These are phyloP conservation scores for Phalacrocorax carbo DNA, from an alignment of 2,113 vertebrate genomes.

Conservation along the genomic window DNA sequence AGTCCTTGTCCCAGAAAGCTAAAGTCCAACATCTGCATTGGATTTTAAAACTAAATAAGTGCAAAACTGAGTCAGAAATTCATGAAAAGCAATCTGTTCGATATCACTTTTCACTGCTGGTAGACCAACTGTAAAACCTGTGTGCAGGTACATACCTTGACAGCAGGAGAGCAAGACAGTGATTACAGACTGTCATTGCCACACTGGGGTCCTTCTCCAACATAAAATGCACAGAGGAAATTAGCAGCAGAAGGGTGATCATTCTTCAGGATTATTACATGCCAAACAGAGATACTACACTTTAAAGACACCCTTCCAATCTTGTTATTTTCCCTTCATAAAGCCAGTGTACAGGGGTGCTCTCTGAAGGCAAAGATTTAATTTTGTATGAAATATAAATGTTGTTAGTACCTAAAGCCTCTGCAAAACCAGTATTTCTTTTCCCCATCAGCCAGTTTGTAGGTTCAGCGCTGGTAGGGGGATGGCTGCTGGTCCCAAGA, in stretches of 20 bases:
- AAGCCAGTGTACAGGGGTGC: background rate
- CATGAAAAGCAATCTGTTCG: background rate
- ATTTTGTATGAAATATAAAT: background rate
- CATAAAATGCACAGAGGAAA: background rate
- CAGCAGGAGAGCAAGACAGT: background rate
- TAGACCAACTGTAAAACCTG: background rate
- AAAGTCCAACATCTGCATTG: conserved; percentile 9
- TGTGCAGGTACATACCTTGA: background rate
- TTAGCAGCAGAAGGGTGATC: background rate
- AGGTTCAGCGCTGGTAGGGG: background rate
- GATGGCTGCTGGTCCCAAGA: background rate
- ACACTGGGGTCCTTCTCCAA: background rate
- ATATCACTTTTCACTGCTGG: background rate
- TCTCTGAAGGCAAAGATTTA: background rate
- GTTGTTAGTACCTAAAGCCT: background rate
- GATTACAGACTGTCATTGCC: background rate
- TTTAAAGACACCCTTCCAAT: background rate
- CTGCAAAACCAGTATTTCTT: background rate
- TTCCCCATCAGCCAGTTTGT: background rate
- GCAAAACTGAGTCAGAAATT: background rate
- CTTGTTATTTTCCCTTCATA: background rate
- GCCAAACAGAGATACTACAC: background rate
- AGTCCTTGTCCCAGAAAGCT: background rate
- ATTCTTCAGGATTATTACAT: background rate
- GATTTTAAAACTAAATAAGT: background rate